These are phyloP conservation scores for Brassicogethes aeneus DNA, from an alignment of 2,888 invertebrate genomes.

Conservation along the genomic window DNA sequence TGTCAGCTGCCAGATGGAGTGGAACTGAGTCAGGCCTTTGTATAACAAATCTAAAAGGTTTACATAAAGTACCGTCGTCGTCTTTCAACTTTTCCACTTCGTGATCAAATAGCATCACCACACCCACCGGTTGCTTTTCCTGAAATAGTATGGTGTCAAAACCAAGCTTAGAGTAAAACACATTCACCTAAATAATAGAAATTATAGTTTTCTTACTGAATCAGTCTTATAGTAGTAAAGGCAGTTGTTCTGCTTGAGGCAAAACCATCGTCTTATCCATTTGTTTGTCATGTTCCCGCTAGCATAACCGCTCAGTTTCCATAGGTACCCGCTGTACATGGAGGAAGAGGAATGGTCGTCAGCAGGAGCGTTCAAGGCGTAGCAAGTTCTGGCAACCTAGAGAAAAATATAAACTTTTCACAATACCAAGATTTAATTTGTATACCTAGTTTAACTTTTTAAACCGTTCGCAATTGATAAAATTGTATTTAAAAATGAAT, in stretches of 20 bases:
- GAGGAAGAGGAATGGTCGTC: slow-evolving; percentile 50
- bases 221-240: slow-evolving; percentile 92
- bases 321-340: slow-evolving; percentile 66
- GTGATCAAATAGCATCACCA: slow-evolving; percentile 78
- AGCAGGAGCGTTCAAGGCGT: slow-evolving; percentile 62
- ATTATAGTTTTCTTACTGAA: slow-evolving; percentile 54
- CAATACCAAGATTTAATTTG: too few species aligned
- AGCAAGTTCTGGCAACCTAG: slow-evolving; percentile 76
- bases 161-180: slow-evolving; percentile 5
- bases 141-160: slow-evolving; percentile 27
- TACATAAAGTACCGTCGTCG: slow-evolving; percentile 56
- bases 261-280: slow-evolving; percentile 89
- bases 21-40: slow-evolving; percentile 62
- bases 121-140: slow-evolving; percentile 85
- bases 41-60: slow-evolving; percentile 55
- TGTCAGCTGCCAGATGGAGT: slow-evolving; percentile 73
- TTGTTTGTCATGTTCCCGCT: slow-evolving; percentile 47
- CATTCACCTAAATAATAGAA: background rate
- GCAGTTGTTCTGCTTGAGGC: slow-evolving; percentile 84
- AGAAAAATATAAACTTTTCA: slow-evolving; percentile 10
- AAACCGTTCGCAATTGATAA: background rate
- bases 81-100: slow-evolving; percentile 51
- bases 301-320: slow-evolving; percentile 58
- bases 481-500: too few species aligned
- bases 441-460: too few species aligned